Base-by-base conservation (phyloP, 2,113 vertebrate genomes). In the Sceloporus tristichus region DNA sequence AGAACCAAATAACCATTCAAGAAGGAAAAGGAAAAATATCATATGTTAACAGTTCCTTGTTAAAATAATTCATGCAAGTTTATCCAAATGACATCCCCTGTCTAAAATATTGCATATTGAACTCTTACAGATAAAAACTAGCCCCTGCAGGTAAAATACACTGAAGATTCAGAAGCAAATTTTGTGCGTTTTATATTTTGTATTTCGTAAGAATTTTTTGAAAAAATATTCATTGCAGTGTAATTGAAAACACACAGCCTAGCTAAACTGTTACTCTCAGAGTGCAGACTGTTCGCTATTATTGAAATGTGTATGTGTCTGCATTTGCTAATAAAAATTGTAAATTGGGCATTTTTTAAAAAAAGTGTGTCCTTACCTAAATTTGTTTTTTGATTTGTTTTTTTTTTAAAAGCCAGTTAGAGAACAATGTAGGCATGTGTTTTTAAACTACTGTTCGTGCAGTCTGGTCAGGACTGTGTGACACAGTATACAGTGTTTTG, bases 401-500 rank as follows among this genome's bases (percentile, higher is more conserved):
- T 85, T 85, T 85, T 85, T 68, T 21, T 0, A 83, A 68, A 87
- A 86, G 62, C 82, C 77, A 89, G 91, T 91, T 76, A 84, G 89
- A 95, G 95, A 96, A 96, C 94, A 96, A 96, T 96, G 93, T 89
- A 88, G 91, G 95, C 92, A 95, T 95, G 94, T 96, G 95, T 96
- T 96, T 97, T 94, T 96, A 95, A 96, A 95, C 95, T 93, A 95
- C 93, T 93, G 92, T 95, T 92, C 89, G 82, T 86, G 83, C 94
- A 94, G 68, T 91, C 96, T 95, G 93, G 95, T 94, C 95, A 90
- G 94, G 94, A 93, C 95, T 96, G 94, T 95, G 95, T 95, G 96
- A 90, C 94, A 93, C 96, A 96, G 96, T 96, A 95, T 96, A 96
- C 97, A 96, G 95, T 97, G 95, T 97, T 97, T 98, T 97, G 97